Conservation (phyloP, 2,888 invertebrate genomes). For the Drepanosiphum platanoidis region DNA sequence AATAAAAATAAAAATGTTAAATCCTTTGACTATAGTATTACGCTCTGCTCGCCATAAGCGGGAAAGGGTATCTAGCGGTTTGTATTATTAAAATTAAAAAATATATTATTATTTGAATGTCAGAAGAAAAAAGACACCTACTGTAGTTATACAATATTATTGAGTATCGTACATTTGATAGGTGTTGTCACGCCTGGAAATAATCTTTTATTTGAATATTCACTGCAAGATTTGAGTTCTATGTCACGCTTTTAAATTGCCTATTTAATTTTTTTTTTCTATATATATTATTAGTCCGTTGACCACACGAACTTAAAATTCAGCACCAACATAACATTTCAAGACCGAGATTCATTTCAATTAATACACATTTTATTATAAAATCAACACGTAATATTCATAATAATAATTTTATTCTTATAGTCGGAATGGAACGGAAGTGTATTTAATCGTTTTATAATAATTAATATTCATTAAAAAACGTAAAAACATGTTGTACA, state of each 20-base stretch:
- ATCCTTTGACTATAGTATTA: constrained; percentile 38
- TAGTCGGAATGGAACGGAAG: not conserved
- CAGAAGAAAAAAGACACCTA: not conserved
- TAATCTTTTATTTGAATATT: constrained; percentile 18
- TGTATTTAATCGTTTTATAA: not conserved
- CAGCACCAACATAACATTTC: not conserved
- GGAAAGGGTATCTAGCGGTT: not conserved
- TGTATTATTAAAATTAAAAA: constrained; percentile 34
- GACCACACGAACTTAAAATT: constrained; percentile 16
- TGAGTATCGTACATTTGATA: not conserved
- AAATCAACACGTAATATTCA: not conserved
- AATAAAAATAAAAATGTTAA: constrained; percentile 1
- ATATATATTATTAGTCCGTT: constrained; percentile 1
- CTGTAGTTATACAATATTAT: not conserved
- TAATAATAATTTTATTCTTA: not conserved
- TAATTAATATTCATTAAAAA: not conserved
- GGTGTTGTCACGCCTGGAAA: constrained; percentile 1
- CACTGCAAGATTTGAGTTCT: constrained; percentile 17
- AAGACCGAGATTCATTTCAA: not conserved
- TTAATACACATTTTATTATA: not conserved
- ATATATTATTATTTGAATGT: constrained; percentile 1
- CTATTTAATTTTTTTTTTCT: constrained; percentile 29
- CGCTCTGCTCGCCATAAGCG: not conserved
- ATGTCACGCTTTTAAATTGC: constrained; percentile 33
- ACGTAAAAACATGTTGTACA: not conserved